Conservation (phyloP, 2,797 vertebrate genomes). For the Rhynchonycteris naso region DNA sequence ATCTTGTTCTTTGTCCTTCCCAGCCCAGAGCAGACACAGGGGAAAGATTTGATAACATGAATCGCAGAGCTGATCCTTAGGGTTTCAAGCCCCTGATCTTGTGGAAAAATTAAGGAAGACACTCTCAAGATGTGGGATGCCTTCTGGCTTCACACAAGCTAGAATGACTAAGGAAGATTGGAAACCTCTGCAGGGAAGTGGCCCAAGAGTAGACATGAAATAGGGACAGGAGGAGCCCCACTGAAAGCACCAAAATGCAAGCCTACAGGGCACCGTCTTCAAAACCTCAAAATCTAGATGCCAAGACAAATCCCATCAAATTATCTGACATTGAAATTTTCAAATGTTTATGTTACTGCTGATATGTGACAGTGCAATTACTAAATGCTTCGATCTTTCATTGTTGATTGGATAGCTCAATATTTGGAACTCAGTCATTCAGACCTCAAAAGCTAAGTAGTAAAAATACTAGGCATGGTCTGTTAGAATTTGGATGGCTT, state of each 20-base stretch:
- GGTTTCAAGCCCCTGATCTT: background rate
- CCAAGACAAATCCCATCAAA: background rate
- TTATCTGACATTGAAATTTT: background rate
- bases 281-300: background rate
- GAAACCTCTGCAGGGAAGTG: background rate
- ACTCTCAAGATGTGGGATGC: background rate
- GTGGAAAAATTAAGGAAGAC: background rate
- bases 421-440: background rate
- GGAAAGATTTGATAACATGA: background rate
- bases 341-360: background rate
- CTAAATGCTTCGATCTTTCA: background rate
- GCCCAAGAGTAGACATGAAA: background rate
- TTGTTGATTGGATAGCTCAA: background rate
- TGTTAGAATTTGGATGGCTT: background rate
- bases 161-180: background rate
- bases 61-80: background rate
- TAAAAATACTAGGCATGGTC: background rate
- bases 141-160: background rate
- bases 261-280: background rate
- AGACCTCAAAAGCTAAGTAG: background rate
- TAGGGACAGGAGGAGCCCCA: rapidly evolving
- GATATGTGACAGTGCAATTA: rapidly evolving
- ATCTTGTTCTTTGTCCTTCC: background rate
- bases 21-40: background rate
- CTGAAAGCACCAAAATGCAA: background rate